A percentile compares a stretch with the other conserved stretches of the same genome.
These are phyloP conservation scores for Coreius guichenoti DNA, from an alignment of 2,797 vertebrate genomes.

Conservation along the genomic window DNA sequence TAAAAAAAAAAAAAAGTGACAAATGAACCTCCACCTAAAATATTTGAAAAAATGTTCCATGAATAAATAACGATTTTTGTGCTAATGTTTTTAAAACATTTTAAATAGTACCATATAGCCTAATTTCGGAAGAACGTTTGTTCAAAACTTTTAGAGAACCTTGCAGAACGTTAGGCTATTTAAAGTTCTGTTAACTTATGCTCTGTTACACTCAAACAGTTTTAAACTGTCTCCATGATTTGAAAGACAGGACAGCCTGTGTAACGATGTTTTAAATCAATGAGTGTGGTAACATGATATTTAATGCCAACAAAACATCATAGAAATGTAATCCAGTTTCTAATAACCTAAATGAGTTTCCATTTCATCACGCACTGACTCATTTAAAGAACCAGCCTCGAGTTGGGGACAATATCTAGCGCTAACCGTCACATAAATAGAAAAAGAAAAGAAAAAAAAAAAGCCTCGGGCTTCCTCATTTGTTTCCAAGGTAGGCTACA, in stretches of 20 bases:
- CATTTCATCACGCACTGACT: slow-evolving; percentile 32
- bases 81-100: neutral
- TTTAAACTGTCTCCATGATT: slow-evolving; percentile 13
- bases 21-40: neutral
- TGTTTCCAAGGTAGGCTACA: slow-evolving; percentile 38
- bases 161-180: too few relatives aligned
- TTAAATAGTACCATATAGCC: neutral
- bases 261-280: slow-evolving; percentile 28
- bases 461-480: slow-evolving; percentile 33
- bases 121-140: neutral
- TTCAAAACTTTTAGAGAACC: too few relatives aligned
- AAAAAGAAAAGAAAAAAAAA: slow-evolving; percentile 12
- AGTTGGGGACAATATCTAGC: slow-evolving; percentile 29
- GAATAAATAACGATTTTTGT: neutral
- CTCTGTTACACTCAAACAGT: neutral
- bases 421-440: slow-evolving; percentile 15
- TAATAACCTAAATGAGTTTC: slow-evolving; percentile 36
- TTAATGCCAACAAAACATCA: slow-evolving; percentile 12
- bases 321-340: slow-evolving; percentile 24
- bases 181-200: too few relatives aligned
- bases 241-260: neutral
- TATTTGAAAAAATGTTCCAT: neutral
- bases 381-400: slow-evolving; percentile 31
- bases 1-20: accelerated
- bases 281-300: neutral